Base-by-base conservation (phyloP, 2,888 invertebrate genomes). In the Nasonia oneida region DNA sequence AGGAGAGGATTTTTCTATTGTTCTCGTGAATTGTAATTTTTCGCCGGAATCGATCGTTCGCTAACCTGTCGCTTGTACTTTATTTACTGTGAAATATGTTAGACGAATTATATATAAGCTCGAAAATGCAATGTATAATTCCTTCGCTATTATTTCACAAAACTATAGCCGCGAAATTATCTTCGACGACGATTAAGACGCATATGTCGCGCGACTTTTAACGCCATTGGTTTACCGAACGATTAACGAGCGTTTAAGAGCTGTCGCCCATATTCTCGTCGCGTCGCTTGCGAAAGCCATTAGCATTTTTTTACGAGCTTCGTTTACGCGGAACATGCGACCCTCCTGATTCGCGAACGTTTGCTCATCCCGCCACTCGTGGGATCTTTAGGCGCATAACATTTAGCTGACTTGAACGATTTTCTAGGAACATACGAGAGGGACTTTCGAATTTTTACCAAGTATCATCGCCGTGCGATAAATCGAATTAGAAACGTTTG, bases 241-340 rank as follows among this genome's bases (percentile, higher is more conserved):
- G 15, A 80, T 84, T 84, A 84, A 42, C 78, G 37, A 8, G 53
- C 61, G 47, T 84, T 73, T 84, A 80, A 57, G 37, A 29, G 42
- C 23, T 50, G 42, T 42, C 39, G 39, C 73, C 73, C 29, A 1
- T 61, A 61, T 61, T 57, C 23, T 29, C 29, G 29, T 29, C 29
- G 1, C 29, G 23, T 12, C 23, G 79, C 79, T 84, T 84, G 84
- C 75, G 23, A 74, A 80, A 75, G 50, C 1, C 18, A 57, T 84
- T 84, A 83, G 64, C 53, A 61, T 71, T 74, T 79, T 79, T 78
- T 83, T 83, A 79, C 74, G 74, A 77, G 70, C 29, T 61, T 4
- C 81, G 75, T 42, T 18, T 81, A 81, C 82, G 67, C 64, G 50
- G 67, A 76, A 75, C 39, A 12, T 12, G 73, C 73, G 73, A 73